Evolutionary conservation across 2,888 invertebrate species (phyloP).

Genomic region (Mesochorus sp.): DNA sequence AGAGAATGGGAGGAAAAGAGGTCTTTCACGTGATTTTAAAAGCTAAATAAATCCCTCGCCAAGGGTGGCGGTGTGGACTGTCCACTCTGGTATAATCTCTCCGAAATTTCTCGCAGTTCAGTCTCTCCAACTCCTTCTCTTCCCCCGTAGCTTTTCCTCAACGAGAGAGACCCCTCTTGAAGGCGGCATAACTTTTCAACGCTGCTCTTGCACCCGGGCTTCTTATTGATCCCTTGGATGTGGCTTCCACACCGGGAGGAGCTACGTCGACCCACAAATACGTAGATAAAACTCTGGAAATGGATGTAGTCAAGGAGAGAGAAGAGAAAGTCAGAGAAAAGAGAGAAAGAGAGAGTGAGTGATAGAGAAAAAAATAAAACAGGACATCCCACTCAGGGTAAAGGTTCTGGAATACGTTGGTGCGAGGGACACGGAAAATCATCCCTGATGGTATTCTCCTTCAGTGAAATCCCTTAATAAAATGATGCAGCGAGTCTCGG

Average conservation of each 20-base stretch:
- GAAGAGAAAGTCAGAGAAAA: conserved; percentile 24
- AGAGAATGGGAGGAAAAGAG: not conserved
- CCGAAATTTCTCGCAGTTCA: conserved; percentile 50
- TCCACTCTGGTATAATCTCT: conserved; percentile 32
- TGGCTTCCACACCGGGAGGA: conserved; percentile 64
- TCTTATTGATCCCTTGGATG: conserved; percentile 76
- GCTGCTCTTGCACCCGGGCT: conserved; percentile 68
- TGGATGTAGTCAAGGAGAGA: conserved; percentile 25
- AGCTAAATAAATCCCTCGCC: conserved; percentile 33
- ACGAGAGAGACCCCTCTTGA: not conserved
- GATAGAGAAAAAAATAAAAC: not conserved
- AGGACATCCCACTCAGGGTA: not conserved
- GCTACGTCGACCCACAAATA: conserved; percentile 64
- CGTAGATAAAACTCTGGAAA: conserved; percentile 72
- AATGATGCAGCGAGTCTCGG: conserved; percentile 28
- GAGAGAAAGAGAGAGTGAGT: conserved; percentile 8
- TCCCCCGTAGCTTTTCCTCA: not conserved
- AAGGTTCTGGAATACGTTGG: conserved; percentile 10
- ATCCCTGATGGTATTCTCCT: too few species aligned
- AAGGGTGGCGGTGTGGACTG: conserved; percentile 15
- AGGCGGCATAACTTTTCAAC: conserved; percentile 71
- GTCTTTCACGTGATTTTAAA: conserved; percentile 16
- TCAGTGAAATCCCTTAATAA: too few species aligned
- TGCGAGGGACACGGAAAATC: conserved; percentile 11
- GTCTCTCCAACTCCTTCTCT: conserved; percentile 28